These are phyloP conservation scores for Hyles euphorbiae DNA, from an alignment of 1,140 invertebrate species.

Conservation along the genomic window DNA sequence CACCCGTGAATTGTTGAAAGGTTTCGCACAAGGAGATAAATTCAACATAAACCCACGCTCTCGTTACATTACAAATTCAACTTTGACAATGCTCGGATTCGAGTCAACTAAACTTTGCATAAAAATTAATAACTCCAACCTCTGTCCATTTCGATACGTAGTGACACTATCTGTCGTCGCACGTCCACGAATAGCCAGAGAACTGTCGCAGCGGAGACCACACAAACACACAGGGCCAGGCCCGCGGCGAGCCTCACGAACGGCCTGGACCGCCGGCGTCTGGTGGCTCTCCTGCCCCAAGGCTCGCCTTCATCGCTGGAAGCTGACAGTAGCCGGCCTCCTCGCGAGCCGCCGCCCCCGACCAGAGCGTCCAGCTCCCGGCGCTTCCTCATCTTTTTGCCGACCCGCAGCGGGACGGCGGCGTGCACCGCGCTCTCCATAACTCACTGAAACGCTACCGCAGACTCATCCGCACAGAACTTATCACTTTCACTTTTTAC, in stretches of 20 bases:
- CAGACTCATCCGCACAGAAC: constrained; percentile 44
- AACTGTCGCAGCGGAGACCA: constrained; percentile 80
- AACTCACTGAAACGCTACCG: constrained; percentile 47
- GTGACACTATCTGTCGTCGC: constrained; percentile 79
- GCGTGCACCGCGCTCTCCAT: constrained; percentile 66
- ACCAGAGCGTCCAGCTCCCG: constrained; percentile 77
- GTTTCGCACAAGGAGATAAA: no score
- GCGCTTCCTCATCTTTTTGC: constrained; percentile 79
- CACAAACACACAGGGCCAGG: constrained; percentile 78
- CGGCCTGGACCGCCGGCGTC: constrained; percentile 44
- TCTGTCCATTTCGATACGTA: constrained; percentile 81
- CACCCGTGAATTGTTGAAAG: no score
- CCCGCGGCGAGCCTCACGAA: constrained; percentile 78
- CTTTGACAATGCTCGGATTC: no score
- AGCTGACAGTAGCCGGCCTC: constrained; percentile 69
- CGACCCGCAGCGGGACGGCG: constrained; percentile 70
- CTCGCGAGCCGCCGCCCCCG: constrained; percentile 49
- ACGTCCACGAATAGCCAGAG: constrained; percentile 83
- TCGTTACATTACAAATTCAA: no score
- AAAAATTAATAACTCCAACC: constrained; percentile 53
- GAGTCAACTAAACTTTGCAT: no score
- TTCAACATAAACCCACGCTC: no score
- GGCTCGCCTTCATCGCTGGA: constrained; percentile 76
- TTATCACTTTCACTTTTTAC: constrained; percentile 34
- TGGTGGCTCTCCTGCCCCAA: constrained; percentile 44